Base-by-base conservation (phyloP, 2,797 vertebrate species). In the Cossypha polioptera region DNA sequence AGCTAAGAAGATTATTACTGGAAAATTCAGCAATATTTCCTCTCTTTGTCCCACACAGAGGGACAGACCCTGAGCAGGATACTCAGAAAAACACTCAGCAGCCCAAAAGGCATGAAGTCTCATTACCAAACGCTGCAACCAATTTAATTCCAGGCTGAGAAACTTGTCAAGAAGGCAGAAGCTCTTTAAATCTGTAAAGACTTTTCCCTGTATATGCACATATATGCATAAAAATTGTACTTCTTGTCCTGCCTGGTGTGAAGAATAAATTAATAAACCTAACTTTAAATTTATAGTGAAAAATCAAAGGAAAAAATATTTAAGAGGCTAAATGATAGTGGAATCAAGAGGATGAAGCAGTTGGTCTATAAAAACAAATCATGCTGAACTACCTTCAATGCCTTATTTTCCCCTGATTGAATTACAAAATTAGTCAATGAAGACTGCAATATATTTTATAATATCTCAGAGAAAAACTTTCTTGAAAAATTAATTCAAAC, bases 401-500 rank as follows among this genome's bases (percentile, higher is more conserved):
- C 53, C 89, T 93, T 93, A 85, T 94, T 92, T 94, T 90, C 65
- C 71, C 66, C 62, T 80, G 79, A 96, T 63, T 90, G 93, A 94
- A 95, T 88, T 91, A 94, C 86, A 88, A 16, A 76, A 95, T 91
- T 38, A 95, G 92, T 61, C 89, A 92, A 88, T 83, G 85, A 94
- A 90, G 51, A 88, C 54, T 82, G 66, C 35, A 91, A 94, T 92
- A 79, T 54, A 94, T 93, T 80, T 85, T 75, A 82, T 25, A 68
- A 43, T 33, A 26, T 72, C 90, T 94, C 67, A 55, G 55, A 87
- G 40, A 92, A 93, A 96, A 95, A 89, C 86, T 90, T 86, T 71
- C 88, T 86, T 91, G 92, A 95, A 96, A 97, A 96, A 95, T 92
- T 88, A 94, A 95, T 95, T 96, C 93, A 91, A 90, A 91, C 94